phyloP scores from a whole-genome alignment of 1,140 invertebrate species.

The Drosophila tsacasi region DNA sequence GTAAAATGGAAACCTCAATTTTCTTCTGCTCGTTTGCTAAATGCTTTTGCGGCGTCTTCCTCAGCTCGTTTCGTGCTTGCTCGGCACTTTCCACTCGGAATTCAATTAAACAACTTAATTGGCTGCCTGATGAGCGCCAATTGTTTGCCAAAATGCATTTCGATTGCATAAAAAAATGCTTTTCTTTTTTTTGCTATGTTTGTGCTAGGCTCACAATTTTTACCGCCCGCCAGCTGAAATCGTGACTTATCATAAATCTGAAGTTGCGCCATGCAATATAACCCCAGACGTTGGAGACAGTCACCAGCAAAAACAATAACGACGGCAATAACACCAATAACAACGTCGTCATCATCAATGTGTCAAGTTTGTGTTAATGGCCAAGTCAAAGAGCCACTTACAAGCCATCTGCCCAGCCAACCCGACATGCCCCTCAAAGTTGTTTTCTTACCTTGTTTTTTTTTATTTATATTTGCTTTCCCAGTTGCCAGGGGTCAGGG shows the following conservation, averaged over 20 bases:
- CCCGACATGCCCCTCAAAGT: slow-evolving; percentile 20
- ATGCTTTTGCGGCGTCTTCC: slow-evolving; percentile 41
- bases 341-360: slow-evolving; percentile 51
- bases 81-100: slow-evolving; percentile 54
- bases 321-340: slow-evolving; percentile 33
- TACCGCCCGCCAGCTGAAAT: slow-evolving; percentile 44
- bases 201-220: slow-evolving; percentile 20
- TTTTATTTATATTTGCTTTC: slow-evolving; percentile 11
- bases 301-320: slow-evolving; percentile 25
- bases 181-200: slow-evolving; percentile 14
- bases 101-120: slow-evolving; percentile 74
- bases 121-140: slow-evolving; percentile 65
- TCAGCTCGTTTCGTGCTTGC: slow-evolving; percentile 19
- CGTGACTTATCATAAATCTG: slow-evolving; percentile 82
- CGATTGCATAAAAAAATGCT: slow-evolving; percentile 41
- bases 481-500: slow-evolving; percentile 24
- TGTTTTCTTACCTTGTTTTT: slow-evolving; percentile 3
- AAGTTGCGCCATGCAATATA: slow-evolving; percentile 14
- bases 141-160: slow-evolving; percentile 48
- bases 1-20: slow-evolving; percentile 8
- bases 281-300: slow-evolving; percentile 33
- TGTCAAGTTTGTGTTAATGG: slow-evolving; percentile 77
- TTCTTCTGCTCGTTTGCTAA: slow-evolving; percentile 33
- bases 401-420: slow-evolving; percentile 25
- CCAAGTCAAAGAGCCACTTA: slow-evolving; percentile 66